Percentiles rank a stretch among this genome's conserved stretches.
Evolutionary conservation across 2,888 invertebrate genomes (phyloP).

Genomic region (Beris morrisii): DNA sequence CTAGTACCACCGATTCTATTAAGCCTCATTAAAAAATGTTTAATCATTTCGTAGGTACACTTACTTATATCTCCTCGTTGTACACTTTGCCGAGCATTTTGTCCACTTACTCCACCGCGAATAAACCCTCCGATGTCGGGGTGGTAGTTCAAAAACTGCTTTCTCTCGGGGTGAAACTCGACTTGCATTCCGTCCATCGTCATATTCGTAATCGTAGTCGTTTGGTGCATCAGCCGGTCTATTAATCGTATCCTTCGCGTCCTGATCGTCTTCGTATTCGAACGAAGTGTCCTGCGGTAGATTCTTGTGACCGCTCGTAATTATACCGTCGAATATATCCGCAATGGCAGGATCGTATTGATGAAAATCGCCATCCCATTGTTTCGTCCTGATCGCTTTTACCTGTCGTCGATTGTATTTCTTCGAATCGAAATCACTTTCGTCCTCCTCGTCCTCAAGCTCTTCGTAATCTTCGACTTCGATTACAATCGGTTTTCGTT

Average conservation of each 20-base stretch:
- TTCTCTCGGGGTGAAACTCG: conserved; percentile 45
- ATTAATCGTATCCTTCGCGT: conserved; percentile 26
- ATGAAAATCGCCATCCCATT: conserved; percentile 25
- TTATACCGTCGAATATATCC: conserved; percentile 11
- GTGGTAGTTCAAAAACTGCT: conserved; percentile 48
- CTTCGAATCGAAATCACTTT: conserved; percentile 19
- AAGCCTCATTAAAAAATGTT: no score
- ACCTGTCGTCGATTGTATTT: conserved; percentile 39
- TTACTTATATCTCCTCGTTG: conserved; percentile 75
- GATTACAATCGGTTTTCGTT: conserved; percentile 44
- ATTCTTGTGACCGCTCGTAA: conserved; percentile 4
- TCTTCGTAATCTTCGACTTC: conserved; percentile 45
- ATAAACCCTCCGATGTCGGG: conserved; percentile 59
- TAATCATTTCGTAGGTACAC: conserved; percentile 28
- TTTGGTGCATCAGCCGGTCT: conserved; percentile 32
- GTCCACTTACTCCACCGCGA: conserved; percentile 85
- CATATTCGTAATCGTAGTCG: conserved; percentile 36
- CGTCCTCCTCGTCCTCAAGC: conserved; percentile 41
- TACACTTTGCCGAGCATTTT: conserved; percentile 76
- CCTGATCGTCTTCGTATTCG: conserved; percentile 24
- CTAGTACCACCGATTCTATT: no score
- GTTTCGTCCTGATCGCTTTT: conserved; percentile 48
- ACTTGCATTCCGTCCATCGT: conserved; percentile 20
- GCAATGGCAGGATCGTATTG: conserved; percentile 1
- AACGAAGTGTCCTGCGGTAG: conserved; percentile 11